phyloP scores from a whole-genome alignment of 2,888 invertebrate genomes.

The Scrobipalpa costella region DNA sequence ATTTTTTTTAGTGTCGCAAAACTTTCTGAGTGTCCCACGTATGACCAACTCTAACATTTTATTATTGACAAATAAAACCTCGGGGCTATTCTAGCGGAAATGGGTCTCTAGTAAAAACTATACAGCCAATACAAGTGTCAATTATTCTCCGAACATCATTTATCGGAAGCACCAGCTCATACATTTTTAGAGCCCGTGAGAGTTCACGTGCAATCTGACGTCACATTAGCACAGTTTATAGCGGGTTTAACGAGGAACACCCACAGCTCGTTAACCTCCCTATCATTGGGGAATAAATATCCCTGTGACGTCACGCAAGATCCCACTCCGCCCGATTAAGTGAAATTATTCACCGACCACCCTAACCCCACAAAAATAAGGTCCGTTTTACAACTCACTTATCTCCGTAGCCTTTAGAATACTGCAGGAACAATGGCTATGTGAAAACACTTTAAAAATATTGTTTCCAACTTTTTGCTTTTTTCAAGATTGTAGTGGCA shows the following conservation, averaged over 20 bases:
- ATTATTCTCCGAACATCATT: conserved; percentile 23
- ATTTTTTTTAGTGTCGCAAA: too few relatives aligned
- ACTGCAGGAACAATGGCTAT: conserved; percentile 47
- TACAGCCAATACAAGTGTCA: conserved; percentile 17
- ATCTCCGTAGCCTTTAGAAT: conserved; percentile 45
- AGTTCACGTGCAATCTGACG: conserved; percentile 51
- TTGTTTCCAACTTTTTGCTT: conserved; percentile 26
- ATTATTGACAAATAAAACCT: too few relatives aligned
- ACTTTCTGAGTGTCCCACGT: too few relatives aligned
- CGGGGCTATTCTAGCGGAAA: too few relatives aligned
- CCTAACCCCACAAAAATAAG: conserved; percentile 41
- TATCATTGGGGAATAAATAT: conserved; percentile 59
- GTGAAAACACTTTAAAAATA: conserved; percentile 48
- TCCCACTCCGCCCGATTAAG: conserved; percentile 45
- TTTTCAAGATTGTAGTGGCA: background rate
- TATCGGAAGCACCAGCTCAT: conserved; percentile 39
- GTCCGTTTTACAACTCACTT: conserved; percentile 40
- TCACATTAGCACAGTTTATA: conserved; percentile 64
- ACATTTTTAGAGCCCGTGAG: conserved; percentile 38
- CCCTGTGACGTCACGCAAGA: conserved; percentile 51
- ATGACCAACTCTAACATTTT: too few relatives aligned
- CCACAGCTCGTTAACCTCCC: conserved; percentile 65
- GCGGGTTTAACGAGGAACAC: conserved; percentile 62
- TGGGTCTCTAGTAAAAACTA: background rate
- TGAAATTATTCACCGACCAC: conserved; percentile 45